phyloP scores from a whole-genome alignment of 2,113 vertebrate genomes.

The Salvelinus sp. region DNA sequence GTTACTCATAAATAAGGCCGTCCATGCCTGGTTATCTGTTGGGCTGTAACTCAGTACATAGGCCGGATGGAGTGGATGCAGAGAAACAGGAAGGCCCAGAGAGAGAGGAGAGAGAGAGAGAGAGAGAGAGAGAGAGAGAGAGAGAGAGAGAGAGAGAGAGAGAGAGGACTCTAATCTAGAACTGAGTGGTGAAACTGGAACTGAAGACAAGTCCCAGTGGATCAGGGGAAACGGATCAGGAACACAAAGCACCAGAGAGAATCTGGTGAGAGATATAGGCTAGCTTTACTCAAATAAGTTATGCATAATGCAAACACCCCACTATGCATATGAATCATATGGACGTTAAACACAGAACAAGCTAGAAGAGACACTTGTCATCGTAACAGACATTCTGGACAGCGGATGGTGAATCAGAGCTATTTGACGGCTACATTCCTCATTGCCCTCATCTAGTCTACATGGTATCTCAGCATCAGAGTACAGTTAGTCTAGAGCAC shows the following conservation, averaged over 20 bases:
- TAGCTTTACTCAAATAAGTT: background rate
- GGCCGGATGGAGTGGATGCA: conserved; percentile 13
- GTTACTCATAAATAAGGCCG: too few species aligned
- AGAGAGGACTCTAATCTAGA: background rate
- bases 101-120: too few species aligned
- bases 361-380: too few species aligned
- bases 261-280: background rate
- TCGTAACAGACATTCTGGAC: too few species aligned
- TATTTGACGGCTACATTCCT: background rate
- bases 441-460: background rate
- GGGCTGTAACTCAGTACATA: background rate
- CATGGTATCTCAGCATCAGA: background rate
- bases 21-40: too few species aligned
- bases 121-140: too few species aligned
- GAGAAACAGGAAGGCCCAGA: background rate
- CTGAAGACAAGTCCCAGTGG: too few species aligned
- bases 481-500: conserved; percentile 25
- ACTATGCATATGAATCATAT: background rate
- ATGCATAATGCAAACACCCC: background rate
- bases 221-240: too few species aligned
- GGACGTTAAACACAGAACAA: background rate
- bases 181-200: too few species aligned
- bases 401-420: too few species aligned
- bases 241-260: background rate
- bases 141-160: too few species aligned